Evolutionary conservation across 2,113 vertebrate species (phyloP).

Genomic region (Xiphophorus hellerii): DNA sequence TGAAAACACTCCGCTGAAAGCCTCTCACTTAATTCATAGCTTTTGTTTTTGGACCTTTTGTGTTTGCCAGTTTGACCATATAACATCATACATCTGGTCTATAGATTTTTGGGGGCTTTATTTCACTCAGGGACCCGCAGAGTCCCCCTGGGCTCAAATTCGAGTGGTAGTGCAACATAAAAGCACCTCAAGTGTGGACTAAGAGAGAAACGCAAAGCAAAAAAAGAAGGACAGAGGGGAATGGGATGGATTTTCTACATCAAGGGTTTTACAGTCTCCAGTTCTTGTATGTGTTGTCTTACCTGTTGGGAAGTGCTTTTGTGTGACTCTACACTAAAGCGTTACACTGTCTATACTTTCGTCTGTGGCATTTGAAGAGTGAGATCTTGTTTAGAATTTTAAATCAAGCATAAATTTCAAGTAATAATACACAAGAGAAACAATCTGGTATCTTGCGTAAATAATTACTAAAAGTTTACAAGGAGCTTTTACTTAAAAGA

Average conservation of each 20-base stretch:
- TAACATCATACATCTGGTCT: conserved; percentile 99
- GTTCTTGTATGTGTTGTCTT: conserved; percentile 17
- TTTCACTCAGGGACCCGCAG: conserved; percentile 87
- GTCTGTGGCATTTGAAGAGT: conserved; percentile 4
- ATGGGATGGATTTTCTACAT: conserved; percentile 59
- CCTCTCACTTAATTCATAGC: conserved; percentile 94
- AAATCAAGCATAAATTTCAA: background rate
- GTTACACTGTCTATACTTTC: conserved; percentile 6
- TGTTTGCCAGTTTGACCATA: conserved; percentile 99
- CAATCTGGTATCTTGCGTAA: background rate
- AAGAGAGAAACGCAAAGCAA: conserved; percentile 55
- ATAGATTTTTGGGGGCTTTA: conserved; percentile 91
- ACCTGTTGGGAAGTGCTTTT: conserved; percentile 23
- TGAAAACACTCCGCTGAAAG: conserved; percentile 99
- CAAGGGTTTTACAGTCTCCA: conserved; percentile 81
- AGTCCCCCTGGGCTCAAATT: conserved; percentile 90
- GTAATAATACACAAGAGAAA: background rate
- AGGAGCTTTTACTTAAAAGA: background rate
- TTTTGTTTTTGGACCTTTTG: conserved; percentile 97
- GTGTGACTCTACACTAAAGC: conserved; percentile 5
- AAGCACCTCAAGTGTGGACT: conserved; percentile 85
- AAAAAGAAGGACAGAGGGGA: conserved; percentile 77
- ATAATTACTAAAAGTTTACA: background rate
- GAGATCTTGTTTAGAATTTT: background rate
- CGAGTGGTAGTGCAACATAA: conserved; percentile 90